phyloP scores from a whole-genome alignment of 2,113 vertebrate genomes.

The Lipotes vexillifer region DNA sequence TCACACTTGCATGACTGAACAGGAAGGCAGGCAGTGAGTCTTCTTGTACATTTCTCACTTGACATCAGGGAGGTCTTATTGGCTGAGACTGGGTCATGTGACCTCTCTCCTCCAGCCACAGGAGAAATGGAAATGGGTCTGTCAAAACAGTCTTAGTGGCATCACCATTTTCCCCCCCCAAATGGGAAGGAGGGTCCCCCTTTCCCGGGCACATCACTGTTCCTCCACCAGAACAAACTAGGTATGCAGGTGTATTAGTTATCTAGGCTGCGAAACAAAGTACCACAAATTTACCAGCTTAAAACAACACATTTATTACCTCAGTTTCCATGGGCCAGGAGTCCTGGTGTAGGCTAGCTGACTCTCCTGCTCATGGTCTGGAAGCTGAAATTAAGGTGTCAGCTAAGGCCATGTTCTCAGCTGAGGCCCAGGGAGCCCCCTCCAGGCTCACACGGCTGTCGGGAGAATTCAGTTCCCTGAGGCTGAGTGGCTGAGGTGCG shows the following conservation, averaged over 20 bases:
- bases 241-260: neutral
- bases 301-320: too few species aligned
- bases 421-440: neutral
- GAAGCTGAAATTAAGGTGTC: neutral
- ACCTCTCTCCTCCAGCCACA: neutral
- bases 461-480: neutral
- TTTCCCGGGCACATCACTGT: neutral
- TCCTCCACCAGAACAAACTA: neutral
- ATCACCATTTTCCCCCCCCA: neutral
- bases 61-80: neutral
- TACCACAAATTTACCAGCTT: neutral
- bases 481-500: neutral
- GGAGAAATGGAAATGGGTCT: neutral
- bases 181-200: neutral
- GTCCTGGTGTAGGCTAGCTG: neutral
- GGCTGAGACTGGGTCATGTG: neutral
- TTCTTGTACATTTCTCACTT: neutral
- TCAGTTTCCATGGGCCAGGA: neutral
- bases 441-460: neutral
- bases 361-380: neutral
- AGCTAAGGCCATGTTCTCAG: neutral
- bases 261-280: neutral
- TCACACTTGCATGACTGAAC: neutral
- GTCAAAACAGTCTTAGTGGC: rapidly evolving
- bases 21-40: neutral